These are phyloP conservation scores for Colostygia pectinataria DNA, from an alignment of 2,888 invertebrate genomes.

Conservation along the genomic window DNA sequence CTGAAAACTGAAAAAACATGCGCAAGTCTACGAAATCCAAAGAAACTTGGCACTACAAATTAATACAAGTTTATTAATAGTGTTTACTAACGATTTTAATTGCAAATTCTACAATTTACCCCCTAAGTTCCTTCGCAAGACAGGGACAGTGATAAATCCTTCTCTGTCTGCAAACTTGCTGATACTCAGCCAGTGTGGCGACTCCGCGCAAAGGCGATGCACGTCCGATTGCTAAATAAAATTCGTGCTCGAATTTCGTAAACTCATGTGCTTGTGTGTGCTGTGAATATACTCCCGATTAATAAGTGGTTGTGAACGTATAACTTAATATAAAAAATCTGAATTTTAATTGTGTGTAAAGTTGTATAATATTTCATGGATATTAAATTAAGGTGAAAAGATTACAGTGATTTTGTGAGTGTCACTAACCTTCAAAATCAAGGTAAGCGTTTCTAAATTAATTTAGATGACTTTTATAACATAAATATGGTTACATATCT, in stretches of 20 bases:
- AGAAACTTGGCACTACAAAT: conserved; percentile 13
- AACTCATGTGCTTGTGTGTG: conserved; percentile 40
- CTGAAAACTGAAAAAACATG: background rate
- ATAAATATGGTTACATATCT: too few relatives aligned
- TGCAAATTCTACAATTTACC: conserved; percentile 48
- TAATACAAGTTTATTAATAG: conserved; percentile 32
- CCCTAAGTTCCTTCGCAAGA: conserved; percentile 39
- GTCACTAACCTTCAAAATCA: background rate
- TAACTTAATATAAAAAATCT: conserved; percentile 12
- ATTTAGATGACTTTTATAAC: too few relatives aligned
- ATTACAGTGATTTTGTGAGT: conserved; percentile 4
- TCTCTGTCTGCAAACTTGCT: conserved; percentile 41
- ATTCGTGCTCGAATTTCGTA: conserved; percentile 36
- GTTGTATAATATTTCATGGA: background rate
- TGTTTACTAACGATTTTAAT: conserved; percentile 57
- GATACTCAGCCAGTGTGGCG: conserved; percentile 46
- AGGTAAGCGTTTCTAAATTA: conserved; percentile 3
- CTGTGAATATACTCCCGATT: conserved; percentile 20
- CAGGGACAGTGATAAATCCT: conserved; percentile 33
- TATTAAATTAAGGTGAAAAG: conserved; percentile 1
- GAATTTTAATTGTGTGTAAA: background rate
- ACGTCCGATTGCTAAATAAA: conserved; percentile 31
- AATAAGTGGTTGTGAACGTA: conserved; percentile 48
- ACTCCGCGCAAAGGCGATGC: conserved; percentile 33
- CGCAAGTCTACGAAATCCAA: conserved; percentile 3